Evolutionary conservation across 2,113 vertebrate species (phyloP), one percentile per base, ranked within the genome.

Genomic region (Aix galericulata): DNA sequence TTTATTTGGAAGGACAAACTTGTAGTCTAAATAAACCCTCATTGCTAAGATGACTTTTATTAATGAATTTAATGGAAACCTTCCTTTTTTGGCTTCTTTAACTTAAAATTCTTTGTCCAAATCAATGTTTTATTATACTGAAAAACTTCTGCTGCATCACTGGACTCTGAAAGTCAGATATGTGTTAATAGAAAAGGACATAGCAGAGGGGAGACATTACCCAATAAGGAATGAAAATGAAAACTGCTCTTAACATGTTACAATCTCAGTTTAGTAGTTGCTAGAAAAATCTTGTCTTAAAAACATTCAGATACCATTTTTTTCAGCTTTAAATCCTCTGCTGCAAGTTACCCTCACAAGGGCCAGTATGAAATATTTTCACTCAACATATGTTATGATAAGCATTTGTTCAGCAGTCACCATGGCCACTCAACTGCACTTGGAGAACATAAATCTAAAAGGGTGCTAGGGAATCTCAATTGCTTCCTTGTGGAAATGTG

Each of bases 81-180:
- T 95, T 96, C 91, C 95, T 94, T 94, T 91, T 93, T 88, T 48
- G 92, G 91, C 14, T 27, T 58, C 83, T 59, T 89, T 91, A 56
- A 82, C 81, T 90, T 71, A 86, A 66, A 84, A 50, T 67, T 83
- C 72, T 92, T 63, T 63, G 60, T 50, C 67, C 59, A 52, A 68
- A 74, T 53, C 67, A 29, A 64, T 63, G 69, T 81, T 91, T 92
- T 93, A 56, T 50, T 91, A 86, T 20, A 73, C 56, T 60, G 53
- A 89, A 82, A 73, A 91, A 38, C 50, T 68, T 64, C 48, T 29
- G n/a, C 58, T 31, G 25, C 68, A 48, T 27, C 27, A 44, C 29
- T 46, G 27, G 52, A 42, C 71, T 69, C 26, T 53, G 17, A 11
- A 80, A 87, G 62, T 82, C 82, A 78, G 72, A 60, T 68, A 38